Conservation (phyloP, 2,797 vertebrate genomes). For the Netta rufina region DNA sequence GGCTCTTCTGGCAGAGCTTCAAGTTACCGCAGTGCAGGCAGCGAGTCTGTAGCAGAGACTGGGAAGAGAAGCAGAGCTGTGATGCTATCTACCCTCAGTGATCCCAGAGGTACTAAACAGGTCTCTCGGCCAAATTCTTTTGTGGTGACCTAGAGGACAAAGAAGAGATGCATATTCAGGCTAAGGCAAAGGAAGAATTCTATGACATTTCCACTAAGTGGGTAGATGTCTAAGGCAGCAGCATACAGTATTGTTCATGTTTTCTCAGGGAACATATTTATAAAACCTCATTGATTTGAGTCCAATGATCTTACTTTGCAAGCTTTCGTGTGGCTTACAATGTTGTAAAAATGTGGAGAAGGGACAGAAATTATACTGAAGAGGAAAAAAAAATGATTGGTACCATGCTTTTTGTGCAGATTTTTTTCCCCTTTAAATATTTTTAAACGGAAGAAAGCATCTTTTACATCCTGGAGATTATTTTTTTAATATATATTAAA, state of each 20-base stretch:
- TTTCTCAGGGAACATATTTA: neutral
- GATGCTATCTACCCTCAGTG: neutral
- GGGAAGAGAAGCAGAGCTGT: neutral
- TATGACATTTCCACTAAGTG: neutral
- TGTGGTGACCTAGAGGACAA: neutral
- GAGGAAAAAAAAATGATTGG: accelerated
- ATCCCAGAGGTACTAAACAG: neutral
- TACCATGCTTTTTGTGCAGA: neutral
- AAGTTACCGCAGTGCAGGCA: accelerated
- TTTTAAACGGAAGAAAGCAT: neutral
- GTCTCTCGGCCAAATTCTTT: neutral
- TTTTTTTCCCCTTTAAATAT: neutral
- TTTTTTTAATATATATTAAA: neutral
- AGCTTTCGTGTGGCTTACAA: neutral
- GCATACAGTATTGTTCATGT: neutral
- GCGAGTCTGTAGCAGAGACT: neutral
- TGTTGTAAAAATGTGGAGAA: neutral
- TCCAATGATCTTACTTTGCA: neutral
- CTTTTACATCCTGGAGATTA: neutral
- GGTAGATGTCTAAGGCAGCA: neutral
- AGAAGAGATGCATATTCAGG: neutral
- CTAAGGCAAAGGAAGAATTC: neutral
- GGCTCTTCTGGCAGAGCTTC: neutral
- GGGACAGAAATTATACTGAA: neutral
- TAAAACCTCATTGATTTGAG: neutral